phyloP scores from a whole-genome alignment of 2,797 vertebrate genomes.

The Enteromius anoplus region DNA sequence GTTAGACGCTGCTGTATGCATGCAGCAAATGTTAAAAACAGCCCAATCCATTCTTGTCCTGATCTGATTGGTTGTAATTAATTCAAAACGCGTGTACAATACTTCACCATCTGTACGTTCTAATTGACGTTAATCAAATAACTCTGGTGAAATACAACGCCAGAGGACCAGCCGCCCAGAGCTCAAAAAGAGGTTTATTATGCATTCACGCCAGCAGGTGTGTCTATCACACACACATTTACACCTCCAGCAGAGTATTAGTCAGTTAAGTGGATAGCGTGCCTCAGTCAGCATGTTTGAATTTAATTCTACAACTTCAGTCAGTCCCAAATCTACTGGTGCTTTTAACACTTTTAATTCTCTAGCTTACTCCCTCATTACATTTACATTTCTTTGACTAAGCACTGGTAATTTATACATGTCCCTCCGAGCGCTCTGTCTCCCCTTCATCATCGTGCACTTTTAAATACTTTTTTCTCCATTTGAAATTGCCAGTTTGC shows the following conservation, averaged over 20 bases:
- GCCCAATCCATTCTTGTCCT: not conserved
- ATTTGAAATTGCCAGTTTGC: constrained; percentile 23
- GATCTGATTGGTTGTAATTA: constrained; percentile 4
- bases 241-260: constrained; percentile 3
- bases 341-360: constrained; percentile 66
- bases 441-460: constrained; percentile 18
- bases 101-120: constrained; percentile 8
- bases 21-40: not conserved
- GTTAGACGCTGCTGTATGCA: not conserved
- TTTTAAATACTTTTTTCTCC: constrained; percentile 7
- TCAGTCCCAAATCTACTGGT: constrained; percentile 52
- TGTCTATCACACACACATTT: not conserved
- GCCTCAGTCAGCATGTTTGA: constrained; percentile 29
- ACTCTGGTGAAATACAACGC: not conserved
- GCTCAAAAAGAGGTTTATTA: constrained; percentile 16
- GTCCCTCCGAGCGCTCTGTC: constrained; percentile 51
- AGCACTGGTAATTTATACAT: constrained; percentile 61
- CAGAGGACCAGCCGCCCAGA: not conserved
- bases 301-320: constrained; percentile 15
- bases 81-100: not conserved
- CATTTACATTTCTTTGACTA: constrained; percentile 64
- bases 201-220: constrained; percentile 26
- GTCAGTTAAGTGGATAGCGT: not conserved
- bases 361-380: constrained; percentile 66
- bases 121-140: constrained; percentile 28